Conservation (phyloP, 2,888 invertebrate species). For the Spisula solida region DNA sequence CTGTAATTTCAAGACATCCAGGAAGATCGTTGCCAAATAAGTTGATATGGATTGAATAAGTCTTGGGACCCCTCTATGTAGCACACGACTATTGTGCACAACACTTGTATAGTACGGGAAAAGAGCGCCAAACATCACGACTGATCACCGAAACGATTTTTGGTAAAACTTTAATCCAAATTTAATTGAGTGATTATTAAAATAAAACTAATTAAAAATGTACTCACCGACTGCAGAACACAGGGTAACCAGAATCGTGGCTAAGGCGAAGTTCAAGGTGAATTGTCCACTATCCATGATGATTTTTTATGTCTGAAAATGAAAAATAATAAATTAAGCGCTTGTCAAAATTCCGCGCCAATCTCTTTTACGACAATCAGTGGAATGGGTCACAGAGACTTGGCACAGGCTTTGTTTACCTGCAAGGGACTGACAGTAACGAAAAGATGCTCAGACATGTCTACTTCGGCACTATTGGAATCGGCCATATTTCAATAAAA, state of each 20-base stretch:
- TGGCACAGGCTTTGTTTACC: not conserved
- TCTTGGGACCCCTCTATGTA: no score
- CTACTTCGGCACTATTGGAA: no score
- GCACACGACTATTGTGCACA: not conserved
- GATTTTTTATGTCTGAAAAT: constrained; percentile 26
- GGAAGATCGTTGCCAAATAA: no score
- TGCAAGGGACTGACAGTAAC: not conserved
- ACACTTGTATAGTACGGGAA: no score
- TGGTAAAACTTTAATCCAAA: no score
- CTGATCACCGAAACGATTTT: not conserved
- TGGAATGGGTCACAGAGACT: not conserved
- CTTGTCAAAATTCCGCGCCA: not conserved
- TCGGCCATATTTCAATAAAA: no score
- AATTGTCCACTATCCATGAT: constrained; percentile 34
- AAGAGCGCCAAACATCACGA: not conserved
- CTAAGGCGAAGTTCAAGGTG: constrained; percentile 19
- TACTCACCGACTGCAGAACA: constrained; percentile 40
- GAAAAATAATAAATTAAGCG: not conserved
- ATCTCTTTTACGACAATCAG: not conserved
- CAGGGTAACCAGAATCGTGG: not conserved
- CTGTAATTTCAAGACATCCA: not conserved
- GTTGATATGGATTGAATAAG: no score
- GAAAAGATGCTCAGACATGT: no score
- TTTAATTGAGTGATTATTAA: not conserved
- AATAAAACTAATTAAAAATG: not conserved